Evolutionary conservation across 2,888 invertebrate genomes (phyloP).

Genomic region (Cheilosia vernalis): DNA sequence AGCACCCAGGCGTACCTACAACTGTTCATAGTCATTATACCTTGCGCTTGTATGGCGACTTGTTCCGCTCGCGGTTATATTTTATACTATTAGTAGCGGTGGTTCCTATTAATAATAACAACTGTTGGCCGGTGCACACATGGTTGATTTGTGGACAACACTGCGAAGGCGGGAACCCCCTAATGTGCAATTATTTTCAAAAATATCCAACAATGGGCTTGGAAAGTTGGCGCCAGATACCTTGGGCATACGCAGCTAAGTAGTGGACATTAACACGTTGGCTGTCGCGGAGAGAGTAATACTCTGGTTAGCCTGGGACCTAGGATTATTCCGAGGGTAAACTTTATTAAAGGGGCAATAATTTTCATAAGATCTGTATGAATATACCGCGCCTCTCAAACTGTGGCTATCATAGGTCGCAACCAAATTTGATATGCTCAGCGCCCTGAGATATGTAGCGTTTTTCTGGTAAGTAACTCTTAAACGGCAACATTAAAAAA

Average conservation of each 20-base stretch:
- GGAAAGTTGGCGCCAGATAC: background rate
- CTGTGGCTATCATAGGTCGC: constrained; percentile 8
- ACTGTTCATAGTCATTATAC: constrained; percentile 6
- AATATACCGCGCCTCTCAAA: constrained; percentile 12
- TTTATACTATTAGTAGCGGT: constrained; percentile 53
- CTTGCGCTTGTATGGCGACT: background rate
- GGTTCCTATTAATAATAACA: constrained; percentile 51
- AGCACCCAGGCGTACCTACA: constrained; percentile 9
- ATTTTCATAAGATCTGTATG: background rate
- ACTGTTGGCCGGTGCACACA: constrained; percentile 46
- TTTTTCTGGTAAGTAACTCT: too few species aligned
- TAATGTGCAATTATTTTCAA: constrained; percentile 57
- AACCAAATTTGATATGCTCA: background rate
- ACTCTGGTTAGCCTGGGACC: too few species aligned
- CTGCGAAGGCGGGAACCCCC: constrained; percentile 56
- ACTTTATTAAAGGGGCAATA: background rate
- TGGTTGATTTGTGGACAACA: constrained; percentile 65
- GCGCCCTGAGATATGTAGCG: constrained; percentile 24
- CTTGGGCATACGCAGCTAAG: constrained; percentile 33
- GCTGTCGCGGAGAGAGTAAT: background rate
- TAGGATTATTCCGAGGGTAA: too few species aligned
- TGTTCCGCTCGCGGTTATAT: constrained; percentile 58
- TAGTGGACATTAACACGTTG: constrained; percentile 34
- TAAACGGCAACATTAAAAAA: too few species aligned
- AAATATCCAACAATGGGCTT: constrained; percentile 48